These are phyloP conservation scores for Chelonus formosanus DNA, from an alignment of 2,888 invertebrate genomes.

Conservation along the genomic window DNA sequence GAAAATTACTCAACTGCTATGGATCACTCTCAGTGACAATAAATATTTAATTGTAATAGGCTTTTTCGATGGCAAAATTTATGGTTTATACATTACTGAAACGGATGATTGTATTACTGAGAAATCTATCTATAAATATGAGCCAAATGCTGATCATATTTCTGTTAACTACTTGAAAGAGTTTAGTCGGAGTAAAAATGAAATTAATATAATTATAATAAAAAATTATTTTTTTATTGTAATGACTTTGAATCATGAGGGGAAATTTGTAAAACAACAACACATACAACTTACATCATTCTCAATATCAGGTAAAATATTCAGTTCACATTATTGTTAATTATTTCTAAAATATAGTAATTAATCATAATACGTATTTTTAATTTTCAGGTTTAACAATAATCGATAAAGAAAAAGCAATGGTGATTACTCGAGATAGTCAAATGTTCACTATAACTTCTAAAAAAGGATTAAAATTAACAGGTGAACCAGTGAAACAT, in stretches of 20 bases:
- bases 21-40: conserved; percentile 45
- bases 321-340: not conserved
- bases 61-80: conserved; percentile 53
- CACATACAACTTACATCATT: conserved; percentile 47
- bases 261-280: conserved; percentile 42
- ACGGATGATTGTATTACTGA: conserved; percentile 34
- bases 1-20: conserved; percentile 50
- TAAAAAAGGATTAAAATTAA: conserved; percentile 35
- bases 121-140: conserved; percentile 41
- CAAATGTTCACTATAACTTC: conserved; percentile 42
- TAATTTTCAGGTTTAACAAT: conserved; percentile 46
- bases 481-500: conserved; percentile 36
- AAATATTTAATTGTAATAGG: conserved; percentile 51
- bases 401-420: conserved; percentile 40
- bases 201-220: conserved; percentile 45
- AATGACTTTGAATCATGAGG: conserved; percentile 43
- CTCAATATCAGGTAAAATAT: conserved; percentile 53
- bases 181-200: conserved; percentile 35
- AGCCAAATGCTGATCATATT: conserved; percentile 47
- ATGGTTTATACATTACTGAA: conserved; percentile 43
- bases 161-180: conserved; percentile 43
- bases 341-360: too few species aligned
- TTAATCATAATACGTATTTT: too few species aligned
- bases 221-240: conserved; percentile 51
- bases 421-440: conserved; percentile 53